Evolutionary conservation across 2,797 vertebrate genomes (phyloP).

Genomic region (Aphelocoma californica): DNA sequence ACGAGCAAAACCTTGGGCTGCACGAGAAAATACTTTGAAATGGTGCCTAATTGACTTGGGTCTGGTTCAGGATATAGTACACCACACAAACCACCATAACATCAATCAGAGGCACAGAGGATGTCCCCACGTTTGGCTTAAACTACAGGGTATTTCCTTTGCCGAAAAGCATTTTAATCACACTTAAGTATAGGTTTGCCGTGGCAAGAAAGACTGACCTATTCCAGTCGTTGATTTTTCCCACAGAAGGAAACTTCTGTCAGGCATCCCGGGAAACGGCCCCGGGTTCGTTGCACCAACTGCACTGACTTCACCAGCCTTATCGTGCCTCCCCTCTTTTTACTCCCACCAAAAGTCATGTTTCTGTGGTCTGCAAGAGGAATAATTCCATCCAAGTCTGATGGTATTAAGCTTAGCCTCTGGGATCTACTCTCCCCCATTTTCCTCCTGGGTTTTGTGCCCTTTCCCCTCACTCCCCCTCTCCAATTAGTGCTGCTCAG

Average conservation of each 20-base stretch:
- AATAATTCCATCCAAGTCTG: background rate
- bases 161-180: slow-evolving; percentile 55
- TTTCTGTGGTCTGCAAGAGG: background rate
- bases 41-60: slow-evolving; percentile 53
- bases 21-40: slow-evolving; percentile 45
- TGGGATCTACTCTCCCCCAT: background rate
- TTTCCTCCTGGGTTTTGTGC: background rate
- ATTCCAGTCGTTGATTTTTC: slow-evolving; percentile 45
- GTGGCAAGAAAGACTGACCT: background rate
- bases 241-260: slow-evolving; percentile 51
- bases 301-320: background rate
- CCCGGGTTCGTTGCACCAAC: background rate
- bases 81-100: slow-evolving; percentile 62
- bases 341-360: background rate
- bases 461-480: background rate
- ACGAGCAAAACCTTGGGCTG: background rate
- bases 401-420: background rate
- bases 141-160: slow-evolving; percentile 61
- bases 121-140: slow-evolving; percentile 34
- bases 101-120: slow-evolving; percentile 43
- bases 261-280: background rate
- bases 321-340: background rate
- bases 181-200: slow-evolving; percentile 58
- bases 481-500: background rate
- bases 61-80: slow-evolving; percentile 26